Evolutionary conservation across 1,140 invertebrate genomes (phyloP), one percentile per base, ranked within the genome.

Genomic region (Polypedilum vanderplanki): DNA sequence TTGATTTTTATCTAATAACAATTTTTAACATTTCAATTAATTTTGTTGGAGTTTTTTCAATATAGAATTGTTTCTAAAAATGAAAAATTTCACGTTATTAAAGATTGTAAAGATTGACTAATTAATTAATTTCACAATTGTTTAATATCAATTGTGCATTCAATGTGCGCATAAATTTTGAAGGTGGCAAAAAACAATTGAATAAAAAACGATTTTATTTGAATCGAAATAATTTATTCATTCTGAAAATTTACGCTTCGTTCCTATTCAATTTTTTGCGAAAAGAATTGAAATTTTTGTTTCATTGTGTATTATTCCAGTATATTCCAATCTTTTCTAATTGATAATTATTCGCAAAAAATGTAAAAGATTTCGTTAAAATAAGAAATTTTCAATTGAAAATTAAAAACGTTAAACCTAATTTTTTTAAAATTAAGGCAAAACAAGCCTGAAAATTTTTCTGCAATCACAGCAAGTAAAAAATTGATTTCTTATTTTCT

Each of bases 91-190:
- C 8, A 57, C 15, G n/a, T 12, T n/a, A 57, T 1, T 12, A 57
- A 57, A 12, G 3, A 57, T n/a, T 57, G 12, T n/a, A 57, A 57
- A n/a, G 46, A 57, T 57, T 57, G 4, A 57, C 46, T 57, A n/a
- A 57, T n/a, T 57, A 57, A 57, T 57, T 57, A 57, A 57, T 57
- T 12, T 57, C 12, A 57, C 46, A 57, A 57, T 57, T 57, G 46
- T 57, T 57, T 57, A 57, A 57, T 57, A n/a, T 57, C 46, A 57
- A 57, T 57, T 57, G 46, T 57, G 46, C 46, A 57, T 57, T 57
- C n/a, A 57, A 57, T n/a, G n/a, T 4, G 12, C n/a, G 10, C 10
- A 57, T 15, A 57, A 12, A n/a, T 4, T n/a, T 57, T 57, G 46
- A 57, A 57, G n/a, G 46, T 57, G 46, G 12, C 46, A 57, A 57